Conservation (phyloP, 2,797 vertebrate genomes). For the Hyperoplus lanceolatus region DNA sequence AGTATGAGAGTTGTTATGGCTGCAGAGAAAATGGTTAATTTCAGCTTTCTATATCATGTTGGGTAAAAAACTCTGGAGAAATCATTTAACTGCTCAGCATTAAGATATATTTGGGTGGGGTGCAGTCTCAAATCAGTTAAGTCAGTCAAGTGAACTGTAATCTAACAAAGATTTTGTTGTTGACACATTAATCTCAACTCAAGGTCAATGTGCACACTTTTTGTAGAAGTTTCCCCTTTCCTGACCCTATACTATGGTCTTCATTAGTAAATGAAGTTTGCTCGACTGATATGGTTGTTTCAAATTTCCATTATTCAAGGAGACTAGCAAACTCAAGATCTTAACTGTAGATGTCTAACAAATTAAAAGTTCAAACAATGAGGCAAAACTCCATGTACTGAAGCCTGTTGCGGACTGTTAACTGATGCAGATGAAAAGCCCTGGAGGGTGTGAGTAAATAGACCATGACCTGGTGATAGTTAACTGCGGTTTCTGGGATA, state of each 20-base stretch:
- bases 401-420: neutral
- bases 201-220: neutral
- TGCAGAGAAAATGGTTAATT: slow-evolving; percentile 4
- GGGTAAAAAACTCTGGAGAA: slow-evolving; percentile 11
- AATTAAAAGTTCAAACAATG: neutral
- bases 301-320: neutral
- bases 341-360: no score
- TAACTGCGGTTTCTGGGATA: neutral
- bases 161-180: neutral
- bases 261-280: neutral
- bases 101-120: slow-evolving; percentile 10
- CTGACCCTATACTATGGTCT: neutral
- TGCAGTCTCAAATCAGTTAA: neutral
- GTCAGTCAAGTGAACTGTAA: neutral
- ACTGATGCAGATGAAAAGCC: neutral
- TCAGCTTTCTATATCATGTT: neutral
- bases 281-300: neutral
- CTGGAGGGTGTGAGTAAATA: neutral
- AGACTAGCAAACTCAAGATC: neutral
- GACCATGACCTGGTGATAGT: neutral
- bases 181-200: neutral
- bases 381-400: neutral
- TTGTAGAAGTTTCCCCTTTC: neutral
- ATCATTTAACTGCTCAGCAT: slow-evolving; percentile 17
- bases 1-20: slow-evolving; percentile 1